phyloP scores from a whole-genome alignment of 1,140 invertebrate species.

The Aphelinus atriplicis region DNA sequence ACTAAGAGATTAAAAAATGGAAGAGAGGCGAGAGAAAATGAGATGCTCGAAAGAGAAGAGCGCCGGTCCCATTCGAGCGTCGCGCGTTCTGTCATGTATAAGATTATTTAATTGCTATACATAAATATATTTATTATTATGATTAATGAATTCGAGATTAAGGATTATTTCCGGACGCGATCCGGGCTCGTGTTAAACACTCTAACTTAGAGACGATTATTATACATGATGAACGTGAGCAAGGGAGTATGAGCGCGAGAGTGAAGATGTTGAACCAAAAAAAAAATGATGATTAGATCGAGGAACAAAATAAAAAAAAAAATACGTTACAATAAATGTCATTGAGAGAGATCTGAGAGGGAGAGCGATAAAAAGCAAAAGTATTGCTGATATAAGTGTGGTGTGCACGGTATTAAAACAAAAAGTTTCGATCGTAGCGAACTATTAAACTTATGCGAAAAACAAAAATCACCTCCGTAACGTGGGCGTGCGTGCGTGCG shows the following conservation, averaged over 20 bases:
- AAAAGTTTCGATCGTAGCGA: slow-evolving; percentile 38
- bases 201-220: slow-evolving; percentile 47
- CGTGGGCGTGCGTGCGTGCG: background rate
- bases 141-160: slow-evolving; percentile 43
- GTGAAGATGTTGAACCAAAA: background rate
- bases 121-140: slow-evolving; percentile 46
- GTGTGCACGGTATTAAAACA: slow-evolving; percentile 29
- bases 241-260: background rate
- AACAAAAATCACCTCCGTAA: slow-evolving; percentile 17
- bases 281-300: slow-evolving; percentile 23
- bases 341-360: background rate
- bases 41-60: background rate
- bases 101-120: slow-evolving; percentile 54
- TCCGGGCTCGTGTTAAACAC: slow-evolving; percentile 52
- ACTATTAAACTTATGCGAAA: slow-evolving; percentile 26
- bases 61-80: slow-evolving; percentile 40
- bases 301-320: slow-evolving; percentile 36
- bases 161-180: slow-evolving; percentile 51
- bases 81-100: slow-evolving; percentile 44
- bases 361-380: background rate
- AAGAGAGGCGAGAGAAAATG: slow-evolving; percentile 11
- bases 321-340: slow-evolving; percentile 26
- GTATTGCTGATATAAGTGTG: background rate
- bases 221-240: slow-evolving; percentile 45
- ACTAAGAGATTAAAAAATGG: background rate